Conservation (phyloP, 2,888 invertebrate genomes). For the Alentia gelatinosa region DNA sequence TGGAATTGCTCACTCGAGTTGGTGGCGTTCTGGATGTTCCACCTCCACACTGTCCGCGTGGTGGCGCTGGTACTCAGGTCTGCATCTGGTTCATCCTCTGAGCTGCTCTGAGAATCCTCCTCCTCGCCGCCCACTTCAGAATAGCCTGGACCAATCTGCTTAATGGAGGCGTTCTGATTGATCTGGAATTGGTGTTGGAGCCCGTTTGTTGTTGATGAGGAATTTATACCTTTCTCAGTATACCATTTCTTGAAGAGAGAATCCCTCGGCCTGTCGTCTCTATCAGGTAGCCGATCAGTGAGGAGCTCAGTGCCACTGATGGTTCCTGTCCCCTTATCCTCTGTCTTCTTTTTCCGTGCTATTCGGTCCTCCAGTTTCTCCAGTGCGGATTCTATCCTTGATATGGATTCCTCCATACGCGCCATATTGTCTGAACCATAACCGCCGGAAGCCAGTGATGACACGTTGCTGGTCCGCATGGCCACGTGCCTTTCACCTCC, state of each 20-base stretch:
- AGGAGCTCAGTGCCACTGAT: background rate
- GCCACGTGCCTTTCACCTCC: background rate
- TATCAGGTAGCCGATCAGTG: background rate
- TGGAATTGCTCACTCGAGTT: background rate
- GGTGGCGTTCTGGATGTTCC: constrained; percentile 45
- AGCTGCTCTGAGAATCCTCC: background rate
- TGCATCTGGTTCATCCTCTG: background rate
- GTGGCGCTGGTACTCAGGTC: background rate
- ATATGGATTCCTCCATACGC: background rate
- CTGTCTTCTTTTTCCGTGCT: background rate
- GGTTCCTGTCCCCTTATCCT: background rate
- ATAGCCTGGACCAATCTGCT: background rate
- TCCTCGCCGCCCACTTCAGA: background rate
- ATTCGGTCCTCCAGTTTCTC: background rate
- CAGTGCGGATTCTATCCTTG: background rate
- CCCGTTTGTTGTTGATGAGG: background rate
- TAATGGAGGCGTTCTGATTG: background rate
- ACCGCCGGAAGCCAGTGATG: background rate
- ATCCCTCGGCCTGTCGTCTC: background rate
- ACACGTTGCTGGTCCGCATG: background rate
- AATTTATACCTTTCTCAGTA: background rate
- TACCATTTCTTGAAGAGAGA: background rate
- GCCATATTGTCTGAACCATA: background rate
- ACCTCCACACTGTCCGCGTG: background rate
- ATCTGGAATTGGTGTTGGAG: background rate